Conservation (phyloP, 2,113 vertebrate genomes). For the Syrmaticus mikado region DNA sequence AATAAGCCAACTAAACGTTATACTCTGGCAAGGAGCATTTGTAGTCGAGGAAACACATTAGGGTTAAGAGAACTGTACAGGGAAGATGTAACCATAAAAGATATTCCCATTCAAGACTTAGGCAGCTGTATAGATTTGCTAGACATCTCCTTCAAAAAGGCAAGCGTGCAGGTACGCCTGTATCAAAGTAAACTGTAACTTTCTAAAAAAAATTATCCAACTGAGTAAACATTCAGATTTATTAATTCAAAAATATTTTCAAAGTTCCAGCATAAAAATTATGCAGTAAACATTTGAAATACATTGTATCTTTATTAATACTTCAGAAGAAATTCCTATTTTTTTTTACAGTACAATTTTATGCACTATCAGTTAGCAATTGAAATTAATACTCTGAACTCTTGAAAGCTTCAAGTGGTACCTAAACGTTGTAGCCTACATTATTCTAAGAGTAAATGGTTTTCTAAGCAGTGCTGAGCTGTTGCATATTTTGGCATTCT, state of each 20-base stretch:
- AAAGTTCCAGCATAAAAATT: neutral
- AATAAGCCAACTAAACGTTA: neutral
- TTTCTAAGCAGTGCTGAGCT: neutral
- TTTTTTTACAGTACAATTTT: slow-evolving; percentile 30
- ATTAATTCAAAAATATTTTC: neutral
- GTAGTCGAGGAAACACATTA: neutral
- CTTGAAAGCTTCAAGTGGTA: neutral
- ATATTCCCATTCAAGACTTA: neutral
- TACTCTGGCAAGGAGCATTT: neutral
- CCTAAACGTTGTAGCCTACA: neutral
- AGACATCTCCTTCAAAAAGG: neutral
- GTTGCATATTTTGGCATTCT: neutral
- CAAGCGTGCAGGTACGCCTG: neutral
- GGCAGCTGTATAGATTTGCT: fast-evolving
- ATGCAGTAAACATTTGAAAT: neutral
- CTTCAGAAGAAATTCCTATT: slow-evolving; percentile 5
- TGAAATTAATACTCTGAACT: slow-evolving; percentile 30
- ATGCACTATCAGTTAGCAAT: slow-evolving; percentile 35
- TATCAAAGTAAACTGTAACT: neutral
- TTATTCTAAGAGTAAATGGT: neutral
- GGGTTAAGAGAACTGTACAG: neutral
- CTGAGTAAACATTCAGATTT: neutral
- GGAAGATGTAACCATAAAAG: neutral
- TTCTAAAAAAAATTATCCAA: neutral
- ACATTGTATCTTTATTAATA: neutral